Evolutionary conservation across 2,113 vertebrate species (phyloP).

Genomic region (Anolis sagrei): DNA sequence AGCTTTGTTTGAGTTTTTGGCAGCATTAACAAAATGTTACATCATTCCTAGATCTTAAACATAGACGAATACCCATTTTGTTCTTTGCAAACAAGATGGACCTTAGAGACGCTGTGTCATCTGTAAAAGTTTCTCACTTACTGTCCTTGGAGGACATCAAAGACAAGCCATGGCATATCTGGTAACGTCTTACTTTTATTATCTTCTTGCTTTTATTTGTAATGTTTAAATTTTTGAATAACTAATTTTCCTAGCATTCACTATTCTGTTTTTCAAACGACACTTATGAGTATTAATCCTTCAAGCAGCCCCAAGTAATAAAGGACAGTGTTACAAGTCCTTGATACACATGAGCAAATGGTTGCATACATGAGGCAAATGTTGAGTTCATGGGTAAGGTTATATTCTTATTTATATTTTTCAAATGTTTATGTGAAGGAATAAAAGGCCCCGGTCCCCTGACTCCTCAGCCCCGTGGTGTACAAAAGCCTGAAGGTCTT

Average conservation of each 20-base stretch:
- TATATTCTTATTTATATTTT: too few relatives aligned
- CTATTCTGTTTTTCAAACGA: background rate
- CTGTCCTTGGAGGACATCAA: slow-evolving; percentile 96
- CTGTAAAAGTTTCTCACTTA: slow-evolving; percentile 95
- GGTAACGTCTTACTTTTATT: slow-evolving; percentile 77
- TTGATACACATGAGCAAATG: background rate
- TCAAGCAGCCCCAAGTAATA: background rate
- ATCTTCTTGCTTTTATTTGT: background rate
- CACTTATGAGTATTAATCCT: background rate
- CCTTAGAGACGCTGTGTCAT: slow-evolving; percentile 92
- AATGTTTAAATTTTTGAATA: slow-evolving; percentile 18
- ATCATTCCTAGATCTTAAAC: slow-evolving; percentile 89
- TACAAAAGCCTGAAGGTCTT: too few relatives aligned
- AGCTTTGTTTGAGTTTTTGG: background rate
- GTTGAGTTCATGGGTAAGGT: too few relatives aligned
- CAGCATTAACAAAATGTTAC: background rate
- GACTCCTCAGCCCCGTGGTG: too few relatives aligned
- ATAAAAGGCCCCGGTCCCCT: too few relatives aligned
- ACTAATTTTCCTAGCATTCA: background rate
- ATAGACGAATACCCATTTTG: slow-evolving; percentile 94
- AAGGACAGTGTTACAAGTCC: background rate
- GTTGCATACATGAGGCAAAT: too few relatives aligned
- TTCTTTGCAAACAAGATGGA: slow-evolving; percentile 99
- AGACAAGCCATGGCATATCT: slow-evolving; percentile 99
- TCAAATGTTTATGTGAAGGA: too few relatives aligned